Percentiles rank a stretch among this genome's conserved stretches.
phyloP scores from a whole-genome alignment of 2,888 invertebrate genomes.

The Pammene aurita region DNA sequence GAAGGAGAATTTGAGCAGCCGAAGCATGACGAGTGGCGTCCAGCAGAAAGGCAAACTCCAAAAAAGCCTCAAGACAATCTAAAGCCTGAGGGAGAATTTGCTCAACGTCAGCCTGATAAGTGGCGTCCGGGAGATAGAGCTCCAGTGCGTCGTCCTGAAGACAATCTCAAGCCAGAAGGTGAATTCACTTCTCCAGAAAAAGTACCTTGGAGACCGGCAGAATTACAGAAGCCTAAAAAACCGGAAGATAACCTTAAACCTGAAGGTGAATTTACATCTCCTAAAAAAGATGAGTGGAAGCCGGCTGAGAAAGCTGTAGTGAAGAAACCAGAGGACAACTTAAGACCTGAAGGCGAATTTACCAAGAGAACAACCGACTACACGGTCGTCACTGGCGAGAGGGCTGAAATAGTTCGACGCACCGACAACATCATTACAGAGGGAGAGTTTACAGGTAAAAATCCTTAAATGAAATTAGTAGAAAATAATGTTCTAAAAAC shows the following conservation, averaged over 20 bases:
- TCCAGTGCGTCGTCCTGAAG: constrained; percentile 73
- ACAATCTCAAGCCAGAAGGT: constrained; percentile 77
- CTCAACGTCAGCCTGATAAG: constrained; percentile 57
- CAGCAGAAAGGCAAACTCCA: constrained; percentile 57
- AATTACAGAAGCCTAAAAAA: constrained; percentile 66
- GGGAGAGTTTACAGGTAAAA: constrained; percentile 86
- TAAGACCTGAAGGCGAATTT: constrained; percentile 83
- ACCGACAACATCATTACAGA: constrained; percentile 86
- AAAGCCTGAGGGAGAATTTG: constrained; percentile 72
- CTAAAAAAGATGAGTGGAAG: constrained; percentile 61
- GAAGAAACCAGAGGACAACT: constrained; percentile 69
- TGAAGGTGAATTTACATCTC: constrained; percentile 80
- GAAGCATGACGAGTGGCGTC: constrained; percentile 65
- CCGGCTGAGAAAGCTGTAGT: constrained; percentile 72
- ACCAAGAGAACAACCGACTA: constrained; percentile 83
- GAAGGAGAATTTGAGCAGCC: constrained; percentile 74
- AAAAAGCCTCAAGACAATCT: constrained; percentile 66
- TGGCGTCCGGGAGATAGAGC: constrained; percentile 62
- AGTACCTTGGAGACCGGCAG: constrained; percentile 74
- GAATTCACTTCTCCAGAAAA: constrained; percentile 76
- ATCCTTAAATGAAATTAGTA: constrained; percentile 29
- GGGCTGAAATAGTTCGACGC: constrained; percentile 85
- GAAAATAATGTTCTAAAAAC: too few relatives aligned
- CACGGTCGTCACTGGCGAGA: constrained; percentile 83
- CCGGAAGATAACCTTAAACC: constrained; percentile 81